Base-by-base conservation (phyloP, 2,113 vertebrate genomes). In the Panurus biarmicus region DNA sequence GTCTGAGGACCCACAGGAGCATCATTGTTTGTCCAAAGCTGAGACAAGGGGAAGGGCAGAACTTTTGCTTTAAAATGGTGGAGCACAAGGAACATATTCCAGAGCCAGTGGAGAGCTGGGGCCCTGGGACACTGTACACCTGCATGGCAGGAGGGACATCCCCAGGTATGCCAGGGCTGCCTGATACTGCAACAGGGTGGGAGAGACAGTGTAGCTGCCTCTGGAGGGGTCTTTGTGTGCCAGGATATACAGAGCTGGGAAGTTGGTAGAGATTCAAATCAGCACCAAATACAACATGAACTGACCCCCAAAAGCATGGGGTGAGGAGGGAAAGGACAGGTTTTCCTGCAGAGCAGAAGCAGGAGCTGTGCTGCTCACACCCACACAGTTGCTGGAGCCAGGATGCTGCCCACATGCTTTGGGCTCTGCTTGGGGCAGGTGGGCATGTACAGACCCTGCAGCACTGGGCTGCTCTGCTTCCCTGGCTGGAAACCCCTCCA, bases 1-100 rank as follows among this genome's bases (percentile, higher is more conserved):
- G 0, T 11, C 31, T 1, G 2, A 38, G 36, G 23, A 64, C 7
- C 4, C 1, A 2, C 20, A 36, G n/a, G 6, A 82, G 4, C 33
- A 21, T 48, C 9, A 1, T 17, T 8, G 7, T 40, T 33, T 62
- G 11, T 54, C 17, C 56, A 57, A 44, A 74, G 61, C 12, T 36
- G 35, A 85, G n/a, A 56, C 20, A 58, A 78, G 57, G 22, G 9
- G 24, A 81, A 65, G 65, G 7, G 19, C 82, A 66, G n/a, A 42
- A n/a, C 6, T 0, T 51, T 84, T 73, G 36, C 50, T 82, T 40
- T 57, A 36, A 74, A 84, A 74, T 40, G 25, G 11, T 67, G 53
- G 35, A 85, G 61, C 21, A 54, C 31, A 44, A 45, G 50, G n/a
- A 62, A 66, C 11, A 23, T 15, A 20, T 14, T 76, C 29, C 47